A percentile compares a stretch with the other conserved stretches of the same genome.
Conservation (phyloP, 2,888 invertebrate species). For the Chaetoderma sp. region DNA sequence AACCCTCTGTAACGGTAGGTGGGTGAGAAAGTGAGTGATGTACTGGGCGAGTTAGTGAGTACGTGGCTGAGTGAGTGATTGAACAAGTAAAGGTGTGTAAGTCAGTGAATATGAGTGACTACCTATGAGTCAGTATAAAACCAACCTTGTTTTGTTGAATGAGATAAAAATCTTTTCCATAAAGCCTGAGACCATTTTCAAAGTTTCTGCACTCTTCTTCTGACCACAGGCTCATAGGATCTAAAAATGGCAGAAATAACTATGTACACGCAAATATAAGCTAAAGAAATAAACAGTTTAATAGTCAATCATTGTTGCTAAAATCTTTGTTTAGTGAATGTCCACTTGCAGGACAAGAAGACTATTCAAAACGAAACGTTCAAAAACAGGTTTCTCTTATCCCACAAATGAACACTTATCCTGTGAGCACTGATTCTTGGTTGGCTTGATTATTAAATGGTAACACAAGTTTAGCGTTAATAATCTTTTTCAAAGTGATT, state of each 20-base stretch:
- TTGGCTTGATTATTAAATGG: too few relatives aligned
- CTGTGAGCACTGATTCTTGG: too few relatives aligned
- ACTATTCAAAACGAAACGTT: neutral
- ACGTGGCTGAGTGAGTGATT: too few relatives aligned
- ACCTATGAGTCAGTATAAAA: too few relatives aligned
- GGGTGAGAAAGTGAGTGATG: too few relatives aligned
- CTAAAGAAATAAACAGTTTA: neutral
- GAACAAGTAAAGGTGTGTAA: too few relatives aligned
- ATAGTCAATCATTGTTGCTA: neutral
- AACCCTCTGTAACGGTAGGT: too few relatives aligned
- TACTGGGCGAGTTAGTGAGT: too few relatives aligned
- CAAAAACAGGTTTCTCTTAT: neutral
- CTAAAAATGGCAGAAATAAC: conserved; percentile 41
- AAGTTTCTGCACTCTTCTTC: conserved; percentile 97
- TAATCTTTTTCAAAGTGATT: too few relatives aligned
- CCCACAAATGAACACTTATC: too few relatives aligned
- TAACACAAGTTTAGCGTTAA: too few relatives aligned
- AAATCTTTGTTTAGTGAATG: neutral
- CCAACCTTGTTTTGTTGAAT: conserved; percentile 91
- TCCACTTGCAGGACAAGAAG: neutral
- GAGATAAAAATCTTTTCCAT: conserved; percentile 95
- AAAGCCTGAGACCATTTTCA: conserved; percentile 91
- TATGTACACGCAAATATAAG: neutral
- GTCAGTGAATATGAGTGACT: too few relatives aligned
- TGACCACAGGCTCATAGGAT: conserved; percentile 79